A percentile compares a stretch with the other conserved stretches of the same genome.
Evolutionary conservation across 2,888 invertebrate species (phyloP).

Genomic region (Eilema caniola): DNA sequence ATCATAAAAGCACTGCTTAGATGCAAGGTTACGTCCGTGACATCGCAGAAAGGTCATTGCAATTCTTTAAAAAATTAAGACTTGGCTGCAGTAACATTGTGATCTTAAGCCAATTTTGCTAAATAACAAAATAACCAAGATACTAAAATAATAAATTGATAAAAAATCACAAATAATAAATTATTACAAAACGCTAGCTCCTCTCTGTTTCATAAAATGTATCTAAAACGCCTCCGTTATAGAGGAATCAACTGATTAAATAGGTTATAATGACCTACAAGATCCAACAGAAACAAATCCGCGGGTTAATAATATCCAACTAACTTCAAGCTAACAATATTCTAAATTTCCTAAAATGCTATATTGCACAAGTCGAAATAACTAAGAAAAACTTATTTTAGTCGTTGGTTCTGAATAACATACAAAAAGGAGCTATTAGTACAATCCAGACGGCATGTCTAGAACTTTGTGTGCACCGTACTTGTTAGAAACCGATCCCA

Average conservation of each 20-base stretch:
- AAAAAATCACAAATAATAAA: constrained; percentile 49
- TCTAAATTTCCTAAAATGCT: constrained; percentile 59
- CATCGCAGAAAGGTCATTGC: constrained; percentile 21
- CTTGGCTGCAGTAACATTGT: constrained; percentile 50
- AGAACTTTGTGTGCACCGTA: constrained; percentile 89
- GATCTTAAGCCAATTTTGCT: constrained; percentile 85
- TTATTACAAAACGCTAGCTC: constrained; percentile 40
- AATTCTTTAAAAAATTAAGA: constrained; percentile 15
- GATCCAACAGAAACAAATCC: neutral
- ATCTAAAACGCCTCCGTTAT: neutral
- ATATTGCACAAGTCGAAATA: constrained; percentile 83
- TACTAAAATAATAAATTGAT: constrained; percentile 53
- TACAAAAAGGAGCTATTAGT: constrained; percentile 74
- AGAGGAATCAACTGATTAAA: neutral
- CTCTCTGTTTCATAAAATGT: constrained; percentile 34
- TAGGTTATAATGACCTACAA: neutral
- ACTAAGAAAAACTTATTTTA: constrained; percentile 80
- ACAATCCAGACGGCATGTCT: constrained; percentile 91
- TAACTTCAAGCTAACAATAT: constrained; percentile 39
- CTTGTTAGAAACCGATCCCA: constrained; percentile 68
- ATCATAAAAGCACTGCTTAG: constrained; percentile 16
- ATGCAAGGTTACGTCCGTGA: constrained; percentile 16
- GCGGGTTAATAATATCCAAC: constrained; percentile 3
- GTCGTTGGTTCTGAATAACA: constrained; percentile 80
- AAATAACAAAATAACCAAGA: constrained; percentile 84